Conservation (phyloP, 1,140 invertebrate species). For the Doryteuthis pealeii region DNA sequence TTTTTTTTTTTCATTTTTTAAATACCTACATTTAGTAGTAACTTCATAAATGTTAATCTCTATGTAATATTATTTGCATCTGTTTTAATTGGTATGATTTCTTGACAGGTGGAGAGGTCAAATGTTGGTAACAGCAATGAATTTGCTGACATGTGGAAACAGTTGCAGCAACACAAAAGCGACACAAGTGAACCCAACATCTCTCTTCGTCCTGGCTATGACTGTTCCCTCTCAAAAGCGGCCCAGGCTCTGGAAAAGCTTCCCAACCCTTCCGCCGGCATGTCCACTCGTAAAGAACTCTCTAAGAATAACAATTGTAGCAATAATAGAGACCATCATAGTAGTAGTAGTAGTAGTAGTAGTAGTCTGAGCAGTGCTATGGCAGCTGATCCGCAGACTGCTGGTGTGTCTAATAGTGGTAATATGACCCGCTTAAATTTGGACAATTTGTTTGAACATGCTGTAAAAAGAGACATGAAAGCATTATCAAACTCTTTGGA, state of each 20-base stretch:
- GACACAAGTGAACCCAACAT: conserved; percentile 13
- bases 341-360: background rate
- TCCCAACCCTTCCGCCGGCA: conserved; percentile 13
- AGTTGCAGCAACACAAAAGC: conserved; percentile 29
- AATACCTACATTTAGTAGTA: too few relatives aligned
- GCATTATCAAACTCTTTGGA: background rate
- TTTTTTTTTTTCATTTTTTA: too few relatives aligned
- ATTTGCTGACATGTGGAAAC: conserved; percentile 48
- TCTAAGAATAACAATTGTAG: background rate
- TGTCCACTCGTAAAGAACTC: background rate
- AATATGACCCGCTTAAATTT: background rate
- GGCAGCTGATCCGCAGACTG: background rate
- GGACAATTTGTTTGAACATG: conserved; percentile 27
- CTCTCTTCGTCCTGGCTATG: background rate
- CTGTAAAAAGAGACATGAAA: conserved; percentile 4
- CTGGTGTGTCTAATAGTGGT: background rate
- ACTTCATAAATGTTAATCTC: too few relatives aligned
- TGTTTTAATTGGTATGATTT: background rate
- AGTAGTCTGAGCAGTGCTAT: background rate
- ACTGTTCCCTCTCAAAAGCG: conserved; percentile 28
- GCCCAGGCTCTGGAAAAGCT: conserved; percentile 30
- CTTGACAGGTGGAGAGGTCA: background rate
- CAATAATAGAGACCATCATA: background rate
- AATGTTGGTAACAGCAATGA: conserved; percentile 16
- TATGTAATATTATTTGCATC: too few relatives aligned